Conservation (phyloP, 2,888 invertebrate species). For the Macrophya annulata region DNA sequence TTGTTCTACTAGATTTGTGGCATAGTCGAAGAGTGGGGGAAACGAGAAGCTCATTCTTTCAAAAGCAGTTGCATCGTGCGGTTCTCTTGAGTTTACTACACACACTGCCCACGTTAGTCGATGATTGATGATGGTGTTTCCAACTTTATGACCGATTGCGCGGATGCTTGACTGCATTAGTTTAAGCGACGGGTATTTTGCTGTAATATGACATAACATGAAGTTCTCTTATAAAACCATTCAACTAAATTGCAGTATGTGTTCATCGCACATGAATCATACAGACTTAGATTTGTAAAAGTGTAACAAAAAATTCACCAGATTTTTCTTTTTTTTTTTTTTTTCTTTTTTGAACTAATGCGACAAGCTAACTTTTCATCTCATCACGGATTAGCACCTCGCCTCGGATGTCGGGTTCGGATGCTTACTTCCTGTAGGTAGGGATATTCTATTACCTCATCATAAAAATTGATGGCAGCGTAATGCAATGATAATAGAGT, state of each 20-base stretch:
- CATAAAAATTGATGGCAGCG: constrained; percentile 40
- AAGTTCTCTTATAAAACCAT: neutral
- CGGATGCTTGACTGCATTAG: neutral
- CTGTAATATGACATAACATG: neutral
- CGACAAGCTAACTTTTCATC: neutral
- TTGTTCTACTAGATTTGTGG: neutral
- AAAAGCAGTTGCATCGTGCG: neutral
- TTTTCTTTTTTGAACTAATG: neutral
- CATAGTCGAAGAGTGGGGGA: neutral
- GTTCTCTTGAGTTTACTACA: neutral
- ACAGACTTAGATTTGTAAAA: neutral
- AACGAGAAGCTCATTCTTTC: neutral
- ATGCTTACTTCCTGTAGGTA: neutral
- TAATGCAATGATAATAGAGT: constrained; percentile 47
- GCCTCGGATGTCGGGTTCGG: neutral
- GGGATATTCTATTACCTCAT: constrained; percentile 26
- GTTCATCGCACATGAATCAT: neutral
- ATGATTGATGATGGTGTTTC: neutral
- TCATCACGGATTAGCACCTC: neutral
- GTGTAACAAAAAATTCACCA: neutral
- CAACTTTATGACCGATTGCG: neutral
- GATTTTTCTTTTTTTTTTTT: too few species aligned
- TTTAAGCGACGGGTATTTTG: neutral
- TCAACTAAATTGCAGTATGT: neutral
- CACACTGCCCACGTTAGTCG: neutral